Base-by-base conservation (phyloP, 1,140 invertebrate species). In the Heliconius nattereri region DNA sequence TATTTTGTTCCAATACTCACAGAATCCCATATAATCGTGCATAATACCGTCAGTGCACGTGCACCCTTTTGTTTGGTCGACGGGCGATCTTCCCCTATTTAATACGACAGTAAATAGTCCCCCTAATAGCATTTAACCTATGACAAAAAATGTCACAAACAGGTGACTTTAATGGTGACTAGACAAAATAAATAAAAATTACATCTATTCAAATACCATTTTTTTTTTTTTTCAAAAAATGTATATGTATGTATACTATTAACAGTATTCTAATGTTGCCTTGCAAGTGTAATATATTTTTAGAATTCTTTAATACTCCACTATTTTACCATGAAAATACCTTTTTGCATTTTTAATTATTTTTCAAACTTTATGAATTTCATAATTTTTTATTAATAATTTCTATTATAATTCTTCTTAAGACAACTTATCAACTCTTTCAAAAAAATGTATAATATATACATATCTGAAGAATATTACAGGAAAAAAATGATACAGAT, bases 11-110 rank as follows among this genome's bases (percentile, higher is more conserved):
- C 26, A 66, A 66, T 66, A 29, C 26, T 26, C 60, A 29, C 60
- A 66, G 29, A 66, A 66, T 66, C 60, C 60, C 26, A 29, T 66
- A 13, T 66, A 66, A 66, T 66, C 26, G 23, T n/a, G 11, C 60
- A 66, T 19, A 26, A 45, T 72, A 77, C 54, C 52, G 49, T 74
- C 52, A 19, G 20, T 57, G 76, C 76, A 78, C 76, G 76, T 78
- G 70, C 76, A 78, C 29, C 71, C 40, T 72, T 49, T 73, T 72
- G 60, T 72, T 72, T 32, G 26, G 35, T 32, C 35, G 73, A 77
- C 40, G 45, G 0, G 23, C 76, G 54, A 29, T 45, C 37, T 20
- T 76, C 75, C 76, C 66, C 35, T 40, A 29, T 45, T 70, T 66
- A 66, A 66, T 66, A 66, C 23, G 60, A 66, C 60, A 29, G 60